Percentiles rank a stretch among this genome's conserved stretches.
Evolutionary conservation across 2,888 invertebrate genomes (phyloP).

Genomic region (Taenaris catops): DNA sequence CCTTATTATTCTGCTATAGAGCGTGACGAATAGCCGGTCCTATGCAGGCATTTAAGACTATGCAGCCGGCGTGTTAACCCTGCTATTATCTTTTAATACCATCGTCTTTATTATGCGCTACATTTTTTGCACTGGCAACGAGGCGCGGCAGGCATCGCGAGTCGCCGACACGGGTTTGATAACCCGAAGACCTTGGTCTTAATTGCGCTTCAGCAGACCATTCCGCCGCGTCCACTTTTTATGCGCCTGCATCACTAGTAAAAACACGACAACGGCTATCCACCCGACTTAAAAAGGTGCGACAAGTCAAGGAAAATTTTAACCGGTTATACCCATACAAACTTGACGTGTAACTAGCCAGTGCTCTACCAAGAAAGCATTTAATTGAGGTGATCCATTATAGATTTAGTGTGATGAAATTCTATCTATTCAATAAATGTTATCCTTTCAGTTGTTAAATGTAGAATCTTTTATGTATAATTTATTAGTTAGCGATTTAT

Average conservation of each 20-base stretch:
- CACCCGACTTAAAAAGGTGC: slow-evolving; percentile 55
- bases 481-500: no score
- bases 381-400: slow-evolving; percentile 37
- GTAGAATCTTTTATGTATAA: no score
- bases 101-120: slow-evolving; percentile 73
- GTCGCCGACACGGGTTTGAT: slow-evolving; percentile 74
- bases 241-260: slow-evolving; percentile 77
- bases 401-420: slow-evolving; percentile 45
- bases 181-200: slow-evolving; percentile 80
- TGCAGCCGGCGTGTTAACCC: slow-evolving; percentile 60
- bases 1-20: slow-evolving; percentile 31
- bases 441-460: no score
- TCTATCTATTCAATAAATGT: neutral
- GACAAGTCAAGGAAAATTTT: slow-evolving; percentile 46
- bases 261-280: slow-evolving; percentile 65
- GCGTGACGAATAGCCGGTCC: slow-evolving; percentile 35
- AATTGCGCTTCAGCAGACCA: slow-evolving; percentile 76
- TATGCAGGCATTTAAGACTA: slow-evolving; percentile 45
- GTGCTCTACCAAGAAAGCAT: slow-evolving; percentile 58
- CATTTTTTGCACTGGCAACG: slow-evolving; percentile 68
- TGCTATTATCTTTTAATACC: slow-evolving; percentile 75
- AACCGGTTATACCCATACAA: slow-evolving; percentile 43
- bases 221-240: slow-evolving; percentile 74
- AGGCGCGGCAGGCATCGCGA: slow-evolving; percentile 61
- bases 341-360: slow-evolving; percentile 48